These are phyloP conservation scores for Ceratosolen solmsi DNA, from an alignment of 1,140 invertebrate genomes.

Conservation along the genomic window DNA sequence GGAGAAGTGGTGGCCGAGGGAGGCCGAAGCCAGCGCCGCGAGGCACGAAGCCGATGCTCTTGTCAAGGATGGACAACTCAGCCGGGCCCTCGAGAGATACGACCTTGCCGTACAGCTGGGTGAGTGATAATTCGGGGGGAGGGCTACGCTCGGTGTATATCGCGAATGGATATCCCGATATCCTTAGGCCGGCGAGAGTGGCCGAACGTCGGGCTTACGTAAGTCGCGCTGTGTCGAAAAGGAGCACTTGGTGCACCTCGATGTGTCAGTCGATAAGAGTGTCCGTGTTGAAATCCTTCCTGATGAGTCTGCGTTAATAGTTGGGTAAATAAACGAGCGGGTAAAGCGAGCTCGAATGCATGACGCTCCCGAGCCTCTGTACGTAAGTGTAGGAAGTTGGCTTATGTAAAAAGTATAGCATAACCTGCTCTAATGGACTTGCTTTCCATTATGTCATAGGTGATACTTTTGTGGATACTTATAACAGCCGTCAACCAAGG, in stretches of 20 bases:
- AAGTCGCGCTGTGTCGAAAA: background rate
- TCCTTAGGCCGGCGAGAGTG: background rate
- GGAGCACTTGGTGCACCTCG: background rate
- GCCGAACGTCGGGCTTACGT: background rate
- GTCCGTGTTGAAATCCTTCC: background rate
- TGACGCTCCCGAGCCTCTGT: background rate
- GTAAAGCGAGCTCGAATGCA: too few relatives aligned
- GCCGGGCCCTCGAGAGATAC: slow-evolving; percentile 79
- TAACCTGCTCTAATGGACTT: background rate
- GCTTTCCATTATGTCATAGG: slow-evolving; percentile 31
- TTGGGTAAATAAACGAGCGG: too few relatives aligned
- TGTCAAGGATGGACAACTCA: slow-evolving; percentile 76
- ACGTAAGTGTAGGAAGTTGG: background rate
- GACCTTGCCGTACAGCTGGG: slow-evolving; percentile 76
- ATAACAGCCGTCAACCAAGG: background rate
- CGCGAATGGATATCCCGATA: too few relatives aligned
- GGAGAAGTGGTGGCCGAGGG: slow-evolving; percentile 81
- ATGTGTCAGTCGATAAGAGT: background rate
- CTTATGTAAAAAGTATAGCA: slow-evolving; percentile 31
- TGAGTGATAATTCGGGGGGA: slow-evolving; percentile 68
- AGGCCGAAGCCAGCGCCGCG: slow-evolving; percentile 77
- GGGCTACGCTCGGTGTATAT: background rate
- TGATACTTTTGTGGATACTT: slow-evolving; percentile 13
- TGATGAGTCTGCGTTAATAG: too few relatives aligned
- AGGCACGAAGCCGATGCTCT: slow-evolving; percentile 78